These are phyloP conservation scores for Pediacus dermestoides DNA, from an alignment of 2,888 invertebrate genomes.

Conservation along the genomic window DNA sequence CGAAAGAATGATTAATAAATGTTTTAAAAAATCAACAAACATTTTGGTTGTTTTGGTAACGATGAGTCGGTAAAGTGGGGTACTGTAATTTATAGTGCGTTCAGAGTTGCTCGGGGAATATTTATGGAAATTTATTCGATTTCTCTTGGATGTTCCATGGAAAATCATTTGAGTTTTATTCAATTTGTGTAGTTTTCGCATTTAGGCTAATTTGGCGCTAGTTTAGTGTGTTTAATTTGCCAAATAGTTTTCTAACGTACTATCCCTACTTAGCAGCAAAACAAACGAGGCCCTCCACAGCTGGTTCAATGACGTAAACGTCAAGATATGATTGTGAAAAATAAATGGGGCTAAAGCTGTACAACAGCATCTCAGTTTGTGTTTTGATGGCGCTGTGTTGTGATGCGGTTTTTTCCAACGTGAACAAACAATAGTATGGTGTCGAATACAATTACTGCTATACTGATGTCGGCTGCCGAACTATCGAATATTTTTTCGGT, in stretches of 20 bases:
- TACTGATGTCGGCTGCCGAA: slow-evolving; percentile 67
- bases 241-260: too few species aligned
- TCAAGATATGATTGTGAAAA: slow-evolving; percentile 16
- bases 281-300: background rate
- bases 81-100: too few species aligned
- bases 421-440: slow-evolving; percentile 28
- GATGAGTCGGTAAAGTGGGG: too few species aligned
- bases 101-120: too few species aligned
- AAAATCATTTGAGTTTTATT: too few species aligned
- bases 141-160: too few species aligned
- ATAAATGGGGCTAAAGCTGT: slow-evolving; percentile 8
- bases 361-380: slow-evolving; percentile 13
- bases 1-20: slow-evolving; percentile 7
- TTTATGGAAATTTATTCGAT: too few species aligned
- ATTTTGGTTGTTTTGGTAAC: slow-evolving; percentile 12
- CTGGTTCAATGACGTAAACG: slow-evolving; percentile 16
- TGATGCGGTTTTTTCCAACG: slow-evolving; percentile 18
- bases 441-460: slow-evolving; percentile 53
- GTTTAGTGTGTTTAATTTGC: too few species aligned
- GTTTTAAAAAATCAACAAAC: slow-evolving; percentile 19
- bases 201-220: too few species aligned
- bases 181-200: too few species aligned
- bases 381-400: slow-evolving; percentile 11
- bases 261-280: too few species aligned
- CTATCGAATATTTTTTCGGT: slow-evolving; percentile 74